phyloP scores from a whole-genome alignment of 2,888 invertebrate genomes.

The Caenorhabditis wallacei region DNA sequence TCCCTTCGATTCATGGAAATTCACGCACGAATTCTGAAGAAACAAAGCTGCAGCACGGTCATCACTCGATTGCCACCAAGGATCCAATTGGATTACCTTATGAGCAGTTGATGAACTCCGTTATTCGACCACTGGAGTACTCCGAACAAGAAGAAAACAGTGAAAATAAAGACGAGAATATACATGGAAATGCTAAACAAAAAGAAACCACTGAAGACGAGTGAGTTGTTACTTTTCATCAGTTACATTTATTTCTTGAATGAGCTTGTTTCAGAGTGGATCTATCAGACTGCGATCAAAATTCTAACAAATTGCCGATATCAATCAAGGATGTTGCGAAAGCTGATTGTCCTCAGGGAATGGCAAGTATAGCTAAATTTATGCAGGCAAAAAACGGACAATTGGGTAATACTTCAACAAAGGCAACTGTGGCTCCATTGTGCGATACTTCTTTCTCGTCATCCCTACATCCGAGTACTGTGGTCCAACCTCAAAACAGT shows the following conservation, averaged over 20 bases:
- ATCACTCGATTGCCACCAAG: not conserved
- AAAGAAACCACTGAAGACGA: not conserved
- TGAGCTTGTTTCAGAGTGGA: not conserved
- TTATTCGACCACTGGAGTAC: not conserved
- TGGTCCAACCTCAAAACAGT: not conserved
- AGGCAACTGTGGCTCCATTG: not conserved
- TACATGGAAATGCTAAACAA: too few relatives aligned
- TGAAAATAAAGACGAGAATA: not conserved
- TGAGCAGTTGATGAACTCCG: not conserved
- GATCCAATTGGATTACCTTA: slow-evolving; percentile 20
- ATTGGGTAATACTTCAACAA: not conserved
- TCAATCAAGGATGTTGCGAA: not conserved
- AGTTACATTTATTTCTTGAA: not conserved
- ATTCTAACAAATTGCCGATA: not conserved
- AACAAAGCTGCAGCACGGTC: not conserved
- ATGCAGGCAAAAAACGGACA: not conserved
- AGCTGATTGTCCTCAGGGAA: slow-evolving; percentile 17
- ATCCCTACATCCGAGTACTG: not conserved
- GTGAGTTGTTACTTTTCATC: not conserved
- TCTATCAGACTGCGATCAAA: not conserved
- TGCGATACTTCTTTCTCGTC: not conserved
- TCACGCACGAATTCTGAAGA: not conserved
- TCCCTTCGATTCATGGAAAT: slow-evolving; percentile 7
- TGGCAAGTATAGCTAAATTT: slow-evolving; percentile 1
- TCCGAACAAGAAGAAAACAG: not conserved